Evolutionary conservation across 1,140 invertebrate genomes (phyloP).

Genomic region (Lasaia peninsularis): DNA sequence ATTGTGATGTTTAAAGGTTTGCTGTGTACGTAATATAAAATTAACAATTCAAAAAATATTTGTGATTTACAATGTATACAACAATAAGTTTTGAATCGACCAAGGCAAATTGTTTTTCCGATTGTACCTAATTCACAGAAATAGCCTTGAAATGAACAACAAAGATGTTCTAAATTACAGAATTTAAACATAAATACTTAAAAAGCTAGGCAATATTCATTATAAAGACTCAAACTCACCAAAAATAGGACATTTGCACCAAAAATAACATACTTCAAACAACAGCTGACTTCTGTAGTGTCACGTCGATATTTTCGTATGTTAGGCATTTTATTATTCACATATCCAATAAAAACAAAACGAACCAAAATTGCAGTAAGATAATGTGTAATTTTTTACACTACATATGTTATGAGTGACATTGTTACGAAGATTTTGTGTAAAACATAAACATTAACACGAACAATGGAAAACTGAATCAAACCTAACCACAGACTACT

Average conservation of each 20-base stretch:
- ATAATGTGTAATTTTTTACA: neutral
- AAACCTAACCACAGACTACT: slow-evolving; percentile 29
- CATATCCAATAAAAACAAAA: slow-evolving; percentile 17
- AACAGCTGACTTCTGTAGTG: slow-evolving; percentile 96
- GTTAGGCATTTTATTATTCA: slow-evolving; percentile 64
- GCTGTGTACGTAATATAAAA: too few species aligned
- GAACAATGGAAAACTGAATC: slow-evolving; percentile 26
- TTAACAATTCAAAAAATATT: too few species aligned
- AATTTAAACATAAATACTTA: slow-evolving; percentile 14
- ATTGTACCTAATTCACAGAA: too few species aligned
- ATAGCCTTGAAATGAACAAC: slow-evolving; percentile 25
- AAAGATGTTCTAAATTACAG: slow-evolving; percentile 14
- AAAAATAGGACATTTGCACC: slow-evolving; percentile 98
- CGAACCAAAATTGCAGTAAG: neutral
- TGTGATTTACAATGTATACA: too few species aligned
- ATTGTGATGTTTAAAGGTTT: too few species aligned
- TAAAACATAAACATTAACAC: slow-evolving; percentile 21
- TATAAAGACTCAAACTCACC: slow-evolving; percentile 80
- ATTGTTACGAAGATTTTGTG: slow-evolving; percentile 25
- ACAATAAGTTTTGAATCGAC: too few species aligned
- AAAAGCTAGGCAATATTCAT: neutral
- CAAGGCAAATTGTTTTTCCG: too few species aligned
- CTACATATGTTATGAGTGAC: slow-evolving; percentile 29
- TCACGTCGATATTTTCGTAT: slow-evolving; percentile 88
- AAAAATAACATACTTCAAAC: slow-evolving; percentile 97